Base-by-base conservation (phyloP, 1,140 invertebrate species). In the Polypedilum vanderplanki region DNA sequence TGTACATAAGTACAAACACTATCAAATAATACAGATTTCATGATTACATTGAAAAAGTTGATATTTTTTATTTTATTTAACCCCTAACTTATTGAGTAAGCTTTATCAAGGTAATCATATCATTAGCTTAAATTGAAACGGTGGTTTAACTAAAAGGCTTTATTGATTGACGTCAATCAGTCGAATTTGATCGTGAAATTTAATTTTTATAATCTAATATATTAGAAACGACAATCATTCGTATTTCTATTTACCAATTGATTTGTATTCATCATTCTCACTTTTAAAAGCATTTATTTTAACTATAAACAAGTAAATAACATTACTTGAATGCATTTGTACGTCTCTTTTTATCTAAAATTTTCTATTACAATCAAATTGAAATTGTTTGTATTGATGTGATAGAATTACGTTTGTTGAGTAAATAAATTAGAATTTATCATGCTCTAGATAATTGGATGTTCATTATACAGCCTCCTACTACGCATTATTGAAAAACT, bases 251-350 rank as follows among this genome's bases (percentile, higher is more conserved):
- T 22, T 70, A 70, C 65, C 7, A 18, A 70, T 70, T 70, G 8
- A 70, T 70, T n/a, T 70, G 20, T 17, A 7, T 70, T 70, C 65
- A 20, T 57, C 65, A 70, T 70, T 33, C 10, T 70, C 65, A 22
- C 10, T 70, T 70, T 57, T 3, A 57, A 12, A 57, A n/a, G n/a
- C n/a, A 57, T 57, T 57, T 57, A 0, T 12, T 57, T 57, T 15
- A n/a, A n/a, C 46, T 12, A 15, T 12, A 1, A n/a, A 57, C 46
- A 57, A 57, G 15, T n/a, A n/a, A n/a, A n/a, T 57, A 15, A 3
- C 46, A 57, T 57, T 12, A 57, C 12, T 9, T n/a, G n/a, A 57
- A 57, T 57, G 12, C 46, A 57, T 12, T 57, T 57, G 46, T n/a
- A 12, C 46, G 46, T 57, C 12, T n/a, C n/a, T n/a, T n/a, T 57